phyloP scores from a whole-genome alignment of 2,888 invertebrate species.

The Cryptosula pallasiana region DNA sequence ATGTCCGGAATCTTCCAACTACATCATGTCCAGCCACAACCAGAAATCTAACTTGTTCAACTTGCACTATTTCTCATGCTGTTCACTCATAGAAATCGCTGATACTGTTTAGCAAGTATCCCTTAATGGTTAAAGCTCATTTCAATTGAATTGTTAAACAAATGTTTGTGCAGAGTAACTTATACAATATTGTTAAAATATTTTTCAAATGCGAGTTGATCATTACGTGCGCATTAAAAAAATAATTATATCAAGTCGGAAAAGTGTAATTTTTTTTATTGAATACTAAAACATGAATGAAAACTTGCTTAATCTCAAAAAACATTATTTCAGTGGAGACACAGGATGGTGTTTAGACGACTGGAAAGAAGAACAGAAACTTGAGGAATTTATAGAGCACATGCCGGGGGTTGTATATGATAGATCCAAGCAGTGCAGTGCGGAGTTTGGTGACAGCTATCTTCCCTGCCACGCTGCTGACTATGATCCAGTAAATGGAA shows the following conservation, averaged over 20 bases:
- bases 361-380: too few species aligned
- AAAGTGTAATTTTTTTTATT: too few species aligned
- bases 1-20: neutral
- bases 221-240: too few species aligned
- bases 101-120: neutral
- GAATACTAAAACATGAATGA: too few species aligned
- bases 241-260: too few species aligned
- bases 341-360: neutral
- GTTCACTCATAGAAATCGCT: neutral
- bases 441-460: neutral
- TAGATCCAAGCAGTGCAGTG: neutral
- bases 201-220: too few species aligned
- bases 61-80: slow-evolving; percentile 12
- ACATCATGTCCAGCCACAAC: slow-evolving; percentile 18
- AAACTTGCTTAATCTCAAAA: too few species aligned
- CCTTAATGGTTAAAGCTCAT: too few species aligned
- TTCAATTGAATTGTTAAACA: too few species aligned
- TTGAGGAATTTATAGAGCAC: neutral
- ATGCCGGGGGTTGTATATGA: slow-evolving; percentile 3
- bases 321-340: neutral
- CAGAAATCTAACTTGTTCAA: neutral
- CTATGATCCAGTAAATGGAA: neutral
- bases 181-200: too few species aligned
- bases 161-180: too few species aligned
- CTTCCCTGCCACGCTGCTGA: slow-evolving; percentile 2